Evolutionary conservation across 2,888 invertebrate genomes (phyloP).

Genomic region (Ctena decussata): DNA sequence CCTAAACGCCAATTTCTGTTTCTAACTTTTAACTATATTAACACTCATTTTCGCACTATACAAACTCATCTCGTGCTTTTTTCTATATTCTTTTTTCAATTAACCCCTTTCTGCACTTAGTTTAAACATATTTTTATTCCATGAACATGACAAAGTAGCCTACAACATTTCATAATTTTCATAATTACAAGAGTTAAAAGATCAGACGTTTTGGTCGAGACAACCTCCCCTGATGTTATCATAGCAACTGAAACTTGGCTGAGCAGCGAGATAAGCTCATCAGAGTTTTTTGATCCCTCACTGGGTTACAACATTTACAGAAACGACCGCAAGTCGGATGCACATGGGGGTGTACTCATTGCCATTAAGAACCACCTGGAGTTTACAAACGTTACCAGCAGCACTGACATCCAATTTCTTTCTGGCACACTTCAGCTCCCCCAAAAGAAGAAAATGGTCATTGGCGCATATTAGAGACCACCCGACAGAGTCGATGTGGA

Average conservation of each 20-base stretch:
- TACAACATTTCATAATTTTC: too few species aligned
- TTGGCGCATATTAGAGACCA: neutral
- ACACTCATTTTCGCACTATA: too few species aligned
- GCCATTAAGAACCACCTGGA: neutral
- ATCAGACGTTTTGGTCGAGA: neutral
- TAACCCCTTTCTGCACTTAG: too few species aligned
- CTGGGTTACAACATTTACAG: neutral
- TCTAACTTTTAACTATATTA: too few species aligned
- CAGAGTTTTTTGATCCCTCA: neutral
- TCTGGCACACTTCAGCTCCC: neutral
- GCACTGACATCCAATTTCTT: neutral
- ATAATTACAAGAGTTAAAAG: too few species aligned
- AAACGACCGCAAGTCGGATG: neutral
- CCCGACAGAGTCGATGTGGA: neutral
- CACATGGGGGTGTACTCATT: neutral
- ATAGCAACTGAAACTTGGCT: neutral
- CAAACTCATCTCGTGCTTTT: too few species aligned
- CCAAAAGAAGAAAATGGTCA: neutral
- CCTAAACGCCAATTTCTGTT: too few species aligned
- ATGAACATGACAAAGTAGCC: too few species aligned
- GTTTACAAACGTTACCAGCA: neutral
- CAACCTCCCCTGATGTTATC: neutral
- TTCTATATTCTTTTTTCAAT: too few species aligned
- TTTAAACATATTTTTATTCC: too few species aligned
- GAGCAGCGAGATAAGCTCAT: neutral